Conservation (phyloP, 2,797 vertebrate genomes). For the Semaprochilodus insignis region DNA sequence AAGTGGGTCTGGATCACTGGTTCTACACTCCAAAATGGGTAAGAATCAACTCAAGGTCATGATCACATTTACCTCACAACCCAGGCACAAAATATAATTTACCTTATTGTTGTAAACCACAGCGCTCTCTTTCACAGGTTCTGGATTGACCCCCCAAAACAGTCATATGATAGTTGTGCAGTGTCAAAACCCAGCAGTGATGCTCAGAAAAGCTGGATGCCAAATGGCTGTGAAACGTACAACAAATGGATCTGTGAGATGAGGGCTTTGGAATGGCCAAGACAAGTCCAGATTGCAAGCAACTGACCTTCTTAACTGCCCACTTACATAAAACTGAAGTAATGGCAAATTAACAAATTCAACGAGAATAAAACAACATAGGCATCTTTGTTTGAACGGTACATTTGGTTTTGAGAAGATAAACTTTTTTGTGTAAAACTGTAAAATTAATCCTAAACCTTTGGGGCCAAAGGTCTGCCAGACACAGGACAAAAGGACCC, state of each 20-base stretch:
- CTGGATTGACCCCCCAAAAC: not conserved
- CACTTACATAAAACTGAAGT: not conserved
- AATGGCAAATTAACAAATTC: not conserved
- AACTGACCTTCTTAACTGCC: not conserved
- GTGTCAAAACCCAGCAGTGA: not conserved
- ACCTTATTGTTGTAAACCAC: not conserved
- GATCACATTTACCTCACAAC: not conserved
- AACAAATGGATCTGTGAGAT: conserved; percentile 58
- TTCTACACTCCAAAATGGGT: conserved; percentile 20
- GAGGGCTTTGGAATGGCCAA: conserved; percentile 31
- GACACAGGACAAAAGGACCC: too few relatives aligned
- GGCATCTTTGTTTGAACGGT: too few relatives aligned
- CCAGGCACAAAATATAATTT: not conserved
- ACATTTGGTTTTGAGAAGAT: too few relatives aligned
- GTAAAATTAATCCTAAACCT: too few relatives aligned
- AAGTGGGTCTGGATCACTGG: conserved; percentile 66
- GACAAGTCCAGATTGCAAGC: not conserved
- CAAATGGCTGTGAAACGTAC: rapidly evolving
- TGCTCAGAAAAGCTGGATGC: conserved; percentile 36
- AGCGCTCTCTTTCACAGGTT: conserved; percentile 44
- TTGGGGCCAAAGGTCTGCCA: too few relatives aligned
- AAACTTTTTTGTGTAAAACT: too few relatives aligned
- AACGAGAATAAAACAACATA: not conserved
- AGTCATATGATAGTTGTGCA: rapidly evolving
- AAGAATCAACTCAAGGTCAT: conserved; percentile 8